Evolutionary conservation across 2,888 invertebrate genomes (phyloP), one percentile per base, ranked within the genome.

Genomic region (Leptura quadrifasciata): DNA sequence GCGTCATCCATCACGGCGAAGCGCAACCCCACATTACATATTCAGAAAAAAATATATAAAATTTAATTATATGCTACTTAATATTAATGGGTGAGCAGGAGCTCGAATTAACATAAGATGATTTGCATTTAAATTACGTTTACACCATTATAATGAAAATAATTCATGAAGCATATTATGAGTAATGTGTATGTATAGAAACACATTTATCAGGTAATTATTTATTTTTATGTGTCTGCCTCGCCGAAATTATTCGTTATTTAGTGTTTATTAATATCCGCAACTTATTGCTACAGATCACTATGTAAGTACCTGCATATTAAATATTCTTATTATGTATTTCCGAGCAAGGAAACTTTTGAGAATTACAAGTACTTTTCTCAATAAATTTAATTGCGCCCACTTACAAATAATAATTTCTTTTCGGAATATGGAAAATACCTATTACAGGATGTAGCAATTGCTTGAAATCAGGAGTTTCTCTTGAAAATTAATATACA

Each of bases 61-160:
- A 92, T 92, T 92, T 91, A 92, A 92, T 93, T 92, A 92, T 92
- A 91, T 92, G 92, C 92, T 92, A 92, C 92, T 93, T 92, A 92
- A 92, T 83, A 92, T 91, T 91, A 92, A 92, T 92, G 92, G 92
- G 92, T 87, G 87, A 89, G 86, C 87, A 88, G 88, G 85, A 87
- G 87, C 86, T 84, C 85, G 86, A 88, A 89, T 89, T 89, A 89
- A 89, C 89, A 89, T 89, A 89, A 89, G 89, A 88, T 88, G 86
- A 89, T 89, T 89, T 89, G 89, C 89, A 89, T 89, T 89, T 89
- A 89, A 88, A 89, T 89, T 89, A 88, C 88, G 87, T 88, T 89
- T 89, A 88, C 89, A 88, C 88, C 88, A 88, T 88, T 87, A 89
- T 89, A 86, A 89, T 88, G 88, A 89, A 88, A 88, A 88, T 89